phyloP scores from a whole-genome alignment of 2,888 invertebrate genomes.

The Phyllotreta striolata region DNA sequence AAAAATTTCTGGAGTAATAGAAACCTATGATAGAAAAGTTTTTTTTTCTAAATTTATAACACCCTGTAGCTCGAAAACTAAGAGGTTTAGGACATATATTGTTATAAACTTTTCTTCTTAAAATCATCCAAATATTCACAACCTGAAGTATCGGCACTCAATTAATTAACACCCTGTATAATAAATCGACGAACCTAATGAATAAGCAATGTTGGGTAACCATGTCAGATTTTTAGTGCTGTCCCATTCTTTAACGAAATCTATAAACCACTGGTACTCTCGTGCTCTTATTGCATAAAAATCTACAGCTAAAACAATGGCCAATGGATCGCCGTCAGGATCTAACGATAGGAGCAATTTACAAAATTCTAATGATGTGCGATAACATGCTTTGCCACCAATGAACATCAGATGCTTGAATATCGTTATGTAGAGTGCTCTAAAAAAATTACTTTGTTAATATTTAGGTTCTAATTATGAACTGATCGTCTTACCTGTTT shows the following conservation, averaged over 20 bases:
- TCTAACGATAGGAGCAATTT: slow-evolving; percentile 82
- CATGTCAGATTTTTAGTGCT: slow-evolving; percentile 74
- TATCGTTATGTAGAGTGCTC: slow-evolving; percentile 79
- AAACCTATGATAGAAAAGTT: no score
- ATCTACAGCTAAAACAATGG: slow-evolving; percentile 79
- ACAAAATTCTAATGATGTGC: slow-evolving; percentile 87
- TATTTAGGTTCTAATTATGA: not conserved
- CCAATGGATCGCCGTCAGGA: slow-evolving; percentile 78
- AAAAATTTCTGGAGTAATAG: no score
- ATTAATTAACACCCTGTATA: no score
- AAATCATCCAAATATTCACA: no score
- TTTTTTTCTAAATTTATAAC: no score
- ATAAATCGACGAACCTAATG: slow-evolving; percentile 54
- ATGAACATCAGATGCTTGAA: slow-evolving; percentile 83
- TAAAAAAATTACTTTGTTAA: slow-evolving; percentile 51
- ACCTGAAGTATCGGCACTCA: no score
- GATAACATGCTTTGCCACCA: slow-evolving; percentile 80
- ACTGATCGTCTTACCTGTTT: slow-evolving; percentile 68
- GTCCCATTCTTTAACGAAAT: slow-evolving; percentile 66
- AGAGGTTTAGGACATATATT: no score
- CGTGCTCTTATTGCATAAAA: slow-evolving; percentile 81
- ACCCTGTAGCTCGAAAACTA: no score
- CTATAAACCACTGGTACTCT: slow-evolving; percentile 74
- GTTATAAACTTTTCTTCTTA: no score
- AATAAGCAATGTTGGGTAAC: slow-evolving; percentile 88